A percentile compares a stretch with the other conserved stretches of the same genome.
Evolutionary conservation across 2,797 vertebrate species (phyloP).

Genomic region (Gambelia wislizenii): DNA sequence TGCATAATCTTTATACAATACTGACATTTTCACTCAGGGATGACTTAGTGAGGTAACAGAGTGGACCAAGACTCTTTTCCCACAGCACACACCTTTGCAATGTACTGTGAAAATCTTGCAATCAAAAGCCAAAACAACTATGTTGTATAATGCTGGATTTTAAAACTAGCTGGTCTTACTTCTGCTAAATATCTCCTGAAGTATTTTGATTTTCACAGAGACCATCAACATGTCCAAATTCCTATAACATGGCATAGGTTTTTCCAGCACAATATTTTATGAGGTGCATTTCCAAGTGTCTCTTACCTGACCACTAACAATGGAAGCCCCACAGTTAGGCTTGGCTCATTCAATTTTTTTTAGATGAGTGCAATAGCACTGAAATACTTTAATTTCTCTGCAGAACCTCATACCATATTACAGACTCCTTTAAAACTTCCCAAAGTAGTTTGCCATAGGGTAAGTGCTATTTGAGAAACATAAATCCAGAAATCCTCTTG

Average conservation of each 20-base stretch:
- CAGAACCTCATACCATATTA: neutral
- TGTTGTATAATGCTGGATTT: neutral
- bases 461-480: neutral
- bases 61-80: neutral
- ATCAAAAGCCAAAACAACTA: neutral
- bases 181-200: conserved; percentile 96
- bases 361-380: neutral
- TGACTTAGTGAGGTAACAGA: neutral
- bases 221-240: neutral
- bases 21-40: neutral
- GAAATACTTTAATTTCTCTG: neutral
- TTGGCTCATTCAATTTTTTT: neutral
- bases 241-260: neutral
- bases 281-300: neutral
- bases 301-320: neutral
- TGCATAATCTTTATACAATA: neutral
- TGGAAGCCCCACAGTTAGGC: neutral
- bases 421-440: neutral
- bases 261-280: neutral
- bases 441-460: neutral
- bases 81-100: neutral
- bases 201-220: conserved; percentile 28
- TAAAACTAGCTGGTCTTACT: conserved; percentile 78
- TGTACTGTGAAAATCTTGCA: neutral
- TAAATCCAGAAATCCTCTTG: neutral